Evolutionary conservation across 2,888 invertebrate species (phyloP), one percentile per base, ranked within the genome.

Genomic region (Nebria brevicollis): DNA sequence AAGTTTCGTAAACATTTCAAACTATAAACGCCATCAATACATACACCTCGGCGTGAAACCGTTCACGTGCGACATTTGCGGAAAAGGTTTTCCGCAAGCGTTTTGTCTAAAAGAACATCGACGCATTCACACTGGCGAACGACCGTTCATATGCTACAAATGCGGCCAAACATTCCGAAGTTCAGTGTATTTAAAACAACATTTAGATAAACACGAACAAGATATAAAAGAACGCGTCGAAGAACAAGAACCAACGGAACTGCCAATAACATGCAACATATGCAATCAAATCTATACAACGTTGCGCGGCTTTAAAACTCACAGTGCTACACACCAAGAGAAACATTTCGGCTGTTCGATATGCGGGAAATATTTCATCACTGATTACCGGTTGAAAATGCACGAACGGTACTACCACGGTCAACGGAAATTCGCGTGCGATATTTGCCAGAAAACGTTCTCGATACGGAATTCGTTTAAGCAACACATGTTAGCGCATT

Each of bases 1-100:
- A 42, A 42, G 75, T 41, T 81, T 81, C 41, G 75, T 75, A 72
- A 75, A 75, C 2, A 65, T 72, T 1, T 75, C 75, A 5, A 81
- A 81, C 64, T 81, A 75, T 20, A 25, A 75, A 1, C 25, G 80
- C 15, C 80, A 81, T 54, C 68, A 43, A 42, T 11, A 75, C 0
- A 54, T 54, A 11, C 54, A 54, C 8, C 13, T 54, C 8, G 54
- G 2, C 8, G 13, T 54, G 8, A 54, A 54, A 54, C 54, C 54
- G 54, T 54, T 54, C 8, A 54, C 54, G 54, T 54, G 54, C 8
- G 54, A 54, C 8, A 13, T 54, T 54, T 54, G 54, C 54, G 54
- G 54, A 2, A 68, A 68, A 68, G 20, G 68, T 0, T 68, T 68
- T 13, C 10, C 26, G 7, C 68, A 68, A 68, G 7, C 68, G 26